These are phyloP conservation scores for Proteles cristata DNA, from an alignment of 2,113 vertebrate species.

Conservation along the genomic window DNA sequence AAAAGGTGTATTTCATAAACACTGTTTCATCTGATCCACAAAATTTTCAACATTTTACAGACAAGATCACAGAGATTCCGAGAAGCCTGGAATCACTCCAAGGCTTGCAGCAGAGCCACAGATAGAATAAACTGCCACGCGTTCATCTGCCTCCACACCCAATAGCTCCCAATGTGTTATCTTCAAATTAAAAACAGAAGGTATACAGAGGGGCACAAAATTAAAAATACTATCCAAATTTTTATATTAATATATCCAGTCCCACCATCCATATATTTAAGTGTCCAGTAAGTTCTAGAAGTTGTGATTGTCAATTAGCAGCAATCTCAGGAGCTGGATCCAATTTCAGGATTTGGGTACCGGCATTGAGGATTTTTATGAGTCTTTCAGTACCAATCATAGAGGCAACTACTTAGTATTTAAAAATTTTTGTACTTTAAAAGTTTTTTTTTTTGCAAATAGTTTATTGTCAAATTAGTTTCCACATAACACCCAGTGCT, in stretches of 20 bases:
- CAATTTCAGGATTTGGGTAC: too few species aligned
- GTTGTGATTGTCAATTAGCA: background rate
- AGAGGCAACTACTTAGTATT: background rate
- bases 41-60: background rate
- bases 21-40: background rate
- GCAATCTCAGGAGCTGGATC: background rate
- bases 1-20: background rate
- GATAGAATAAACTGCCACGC: fast-evolving
- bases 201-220: background rate
- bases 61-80: background rate
- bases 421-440: background rate
- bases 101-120: background rate
- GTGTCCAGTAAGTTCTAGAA: background rate
- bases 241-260: background rate
- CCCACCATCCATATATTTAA: background rate
- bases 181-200: background rate
- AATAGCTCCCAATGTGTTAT: fast-evolving
- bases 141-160: background rate
- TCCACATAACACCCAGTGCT: too few species aligned
- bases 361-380: too few species aligned
- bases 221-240: background rate
- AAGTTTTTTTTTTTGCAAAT: too few species aligned
- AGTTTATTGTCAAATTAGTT: too few species aligned
- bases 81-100: background rate
- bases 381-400: background rate